phyloP scores from a whole-genome alignment of 2,113 vertebrate genomes.

The Sialia sialis region DNA sequence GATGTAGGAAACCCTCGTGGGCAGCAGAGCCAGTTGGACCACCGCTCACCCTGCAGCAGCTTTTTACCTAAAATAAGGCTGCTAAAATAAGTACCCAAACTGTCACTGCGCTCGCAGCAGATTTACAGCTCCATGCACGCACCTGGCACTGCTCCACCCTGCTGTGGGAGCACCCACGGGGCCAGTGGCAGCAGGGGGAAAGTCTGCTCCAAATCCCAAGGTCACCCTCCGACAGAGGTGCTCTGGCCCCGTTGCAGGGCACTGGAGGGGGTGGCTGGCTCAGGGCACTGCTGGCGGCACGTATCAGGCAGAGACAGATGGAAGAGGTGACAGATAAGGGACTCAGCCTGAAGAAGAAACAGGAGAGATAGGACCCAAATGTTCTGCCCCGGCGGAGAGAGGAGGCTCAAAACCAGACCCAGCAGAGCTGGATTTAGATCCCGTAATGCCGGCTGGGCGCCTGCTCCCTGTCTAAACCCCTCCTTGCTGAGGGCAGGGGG shows the following conservation, averaged over 20 bases:
- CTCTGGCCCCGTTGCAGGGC: neutral
- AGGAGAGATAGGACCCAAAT: neutral
- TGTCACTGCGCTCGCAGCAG: fast-evolving
- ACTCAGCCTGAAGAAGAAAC: neutral
- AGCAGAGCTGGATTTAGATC: neutral
- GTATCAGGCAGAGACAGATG: constrained; percentile 27
- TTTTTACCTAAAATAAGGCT: constrained; percentile 7
- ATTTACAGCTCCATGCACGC: fast-evolving
- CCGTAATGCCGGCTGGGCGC: fast-evolving
- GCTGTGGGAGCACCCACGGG: neutral
- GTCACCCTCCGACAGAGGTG: neutral
- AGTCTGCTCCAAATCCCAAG: neutral
- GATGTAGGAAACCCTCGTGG: neutral
- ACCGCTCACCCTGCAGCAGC: neutral
- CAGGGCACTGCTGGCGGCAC: neutral
- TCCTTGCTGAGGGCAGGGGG: neutral
- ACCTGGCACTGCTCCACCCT: neutral
- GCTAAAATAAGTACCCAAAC: neutral
- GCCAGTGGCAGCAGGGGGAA: neutral
- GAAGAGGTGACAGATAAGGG: constrained; percentile 49
- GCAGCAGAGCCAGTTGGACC: neutral
- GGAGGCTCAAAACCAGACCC: neutral
- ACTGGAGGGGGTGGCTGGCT: neutral
- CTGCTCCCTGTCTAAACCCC: neutral
- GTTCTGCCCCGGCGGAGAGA: neutral